These are phyloP conservation scores for Agonopterix subpropinquella DNA, from an alignment of 2,888 invertebrate species.

Conservation along the genomic window DNA sequence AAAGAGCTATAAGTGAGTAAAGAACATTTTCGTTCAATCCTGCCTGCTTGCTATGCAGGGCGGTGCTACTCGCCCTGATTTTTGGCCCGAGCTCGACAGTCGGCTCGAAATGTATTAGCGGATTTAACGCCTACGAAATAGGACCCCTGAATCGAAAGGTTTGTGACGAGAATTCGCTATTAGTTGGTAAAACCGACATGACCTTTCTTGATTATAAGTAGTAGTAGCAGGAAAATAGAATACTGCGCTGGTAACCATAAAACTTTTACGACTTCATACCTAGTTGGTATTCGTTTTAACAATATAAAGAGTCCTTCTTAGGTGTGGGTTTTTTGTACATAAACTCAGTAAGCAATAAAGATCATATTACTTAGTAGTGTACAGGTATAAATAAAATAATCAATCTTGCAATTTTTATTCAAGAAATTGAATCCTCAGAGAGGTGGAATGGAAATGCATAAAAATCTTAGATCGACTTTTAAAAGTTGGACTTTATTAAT, in stretches of 20 bases:
- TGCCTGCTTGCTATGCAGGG: conserved; percentile 66
- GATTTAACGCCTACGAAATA: conserved; percentile 62
- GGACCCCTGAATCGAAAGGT: conserved; percentile 37
- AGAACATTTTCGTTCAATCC: conserved; percentile 25
- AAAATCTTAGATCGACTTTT: too few relatives aligned
- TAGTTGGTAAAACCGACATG: conserved; percentile 16
- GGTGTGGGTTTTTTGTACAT: too few relatives aligned
- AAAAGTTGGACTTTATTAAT: too few relatives aligned
- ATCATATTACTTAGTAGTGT: too few relatives aligned
- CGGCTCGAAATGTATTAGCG: conserved; percentile 67
- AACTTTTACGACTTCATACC: too few relatives aligned
- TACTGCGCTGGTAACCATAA: neutral
- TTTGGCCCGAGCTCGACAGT: conserved; percentile 63
- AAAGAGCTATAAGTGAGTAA: conserved; percentile 17
- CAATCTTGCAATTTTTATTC: too few relatives aligned
- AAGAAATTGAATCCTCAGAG: too few relatives aligned
- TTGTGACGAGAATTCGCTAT: conserved; percentile 58
- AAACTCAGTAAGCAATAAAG: too few relatives aligned
- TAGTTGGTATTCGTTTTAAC: too few relatives aligned
- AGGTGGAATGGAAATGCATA: too few relatives aligned
- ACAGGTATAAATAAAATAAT: too few relatives aligned
- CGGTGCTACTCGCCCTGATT: conserved; percentile 59
- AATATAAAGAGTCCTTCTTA: too few relatives aligned
- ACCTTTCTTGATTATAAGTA: neutral
- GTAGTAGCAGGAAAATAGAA: neutral